Percentiles rank a stretch among this genome's conserved stretches.
Evolutionary conservation across 2,797 vertebrate genomes (phyloP).

Genomic region (Rhinoraja longicauda): DNA sequence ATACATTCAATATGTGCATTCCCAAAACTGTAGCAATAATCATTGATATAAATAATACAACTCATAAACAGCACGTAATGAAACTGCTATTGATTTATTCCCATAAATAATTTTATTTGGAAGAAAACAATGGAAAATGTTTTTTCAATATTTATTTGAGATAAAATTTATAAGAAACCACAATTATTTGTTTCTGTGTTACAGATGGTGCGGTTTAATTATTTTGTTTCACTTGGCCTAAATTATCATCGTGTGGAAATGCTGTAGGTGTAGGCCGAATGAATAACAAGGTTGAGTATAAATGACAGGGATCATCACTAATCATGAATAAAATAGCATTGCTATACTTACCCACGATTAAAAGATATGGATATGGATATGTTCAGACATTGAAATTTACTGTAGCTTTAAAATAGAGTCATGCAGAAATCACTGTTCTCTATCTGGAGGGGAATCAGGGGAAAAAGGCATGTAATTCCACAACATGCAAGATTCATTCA

Average conservation of each 20-base stretch:
- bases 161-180: constrained; percentile 17
- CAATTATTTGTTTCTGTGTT: background rate
- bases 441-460: background rate
- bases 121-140: constrained; percentile 1
- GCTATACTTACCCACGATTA: background rate
- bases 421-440: background rate
- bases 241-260: background rate
- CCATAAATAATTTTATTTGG: background rate
- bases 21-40: background rate
- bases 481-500: background rate
- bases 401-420: background rate
- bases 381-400: background rate
- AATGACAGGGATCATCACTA: background rate
- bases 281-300: background rate
- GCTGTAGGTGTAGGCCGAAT: background rate
- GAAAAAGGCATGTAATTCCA: background rate
- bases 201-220: background rate
- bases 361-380: background rate
- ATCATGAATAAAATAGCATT: background rate
- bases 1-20: constrained; percentile 14
- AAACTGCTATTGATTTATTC: background rate
- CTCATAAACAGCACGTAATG: background rate
- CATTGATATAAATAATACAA: background rate
- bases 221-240: constrained; percentile 29
- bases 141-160: background rate